Evolutionary conservation across 2,113 vertebrate genomes (phyloP).

Genomic region (Cyanocitta stelleri): DNA sequence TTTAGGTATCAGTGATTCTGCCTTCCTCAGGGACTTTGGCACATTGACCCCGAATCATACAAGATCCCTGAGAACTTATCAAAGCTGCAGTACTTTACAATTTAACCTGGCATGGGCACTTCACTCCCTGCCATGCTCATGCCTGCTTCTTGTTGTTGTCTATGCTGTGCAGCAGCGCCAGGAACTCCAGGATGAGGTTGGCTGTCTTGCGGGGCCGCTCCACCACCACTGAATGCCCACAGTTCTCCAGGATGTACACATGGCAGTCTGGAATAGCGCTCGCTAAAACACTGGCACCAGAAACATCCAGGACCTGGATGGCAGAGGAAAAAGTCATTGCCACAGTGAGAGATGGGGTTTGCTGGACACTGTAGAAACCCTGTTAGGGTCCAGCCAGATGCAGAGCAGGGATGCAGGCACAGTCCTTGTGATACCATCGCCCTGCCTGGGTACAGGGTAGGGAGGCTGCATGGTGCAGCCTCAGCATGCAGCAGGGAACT

Average conservation of each 20-base stretch:
- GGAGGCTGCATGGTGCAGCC: background rate
- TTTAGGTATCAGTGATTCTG: slow-evolving; percentile 22
- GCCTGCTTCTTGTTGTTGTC: slow-evolving; percentile 81
- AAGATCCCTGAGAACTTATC: slow-evolving; percentile 76
- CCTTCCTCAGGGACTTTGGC: slow-evolving; percentile 72
- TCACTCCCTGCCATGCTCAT: slow-evolving; percentile 11
- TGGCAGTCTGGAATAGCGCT: slow-evolving; percentile 74
- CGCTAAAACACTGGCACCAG: slow-evolving; percentile 79
- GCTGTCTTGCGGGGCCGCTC: slow-evolving; percentile 88
- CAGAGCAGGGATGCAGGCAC: background rate
- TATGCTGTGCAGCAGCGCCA: slow-evolving; percentile 72
- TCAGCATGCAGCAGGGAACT: background rate
- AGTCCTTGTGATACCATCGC: background rate
- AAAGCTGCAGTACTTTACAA: slow-evolving; percentile 30
- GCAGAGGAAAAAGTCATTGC: background rate
- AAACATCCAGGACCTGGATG: slow-evolving; percentile 85
- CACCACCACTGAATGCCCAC: slow-evolving; percentile 87
- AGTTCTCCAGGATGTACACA: slow-evolving; percentile 87
- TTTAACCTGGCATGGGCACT: background rate
- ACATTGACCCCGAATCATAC: slow-evolving; percentile 19
- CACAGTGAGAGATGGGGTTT: background rate
- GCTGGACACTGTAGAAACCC: background rate
- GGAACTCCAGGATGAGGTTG: slow-evolving; percentile 84
- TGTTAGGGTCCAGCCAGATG: rapidly evolving
- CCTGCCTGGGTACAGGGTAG: background rate